Conservation (phyloP, 2,113 vertebrate genomes). For the Pseudopodoces humilis region DNA sequence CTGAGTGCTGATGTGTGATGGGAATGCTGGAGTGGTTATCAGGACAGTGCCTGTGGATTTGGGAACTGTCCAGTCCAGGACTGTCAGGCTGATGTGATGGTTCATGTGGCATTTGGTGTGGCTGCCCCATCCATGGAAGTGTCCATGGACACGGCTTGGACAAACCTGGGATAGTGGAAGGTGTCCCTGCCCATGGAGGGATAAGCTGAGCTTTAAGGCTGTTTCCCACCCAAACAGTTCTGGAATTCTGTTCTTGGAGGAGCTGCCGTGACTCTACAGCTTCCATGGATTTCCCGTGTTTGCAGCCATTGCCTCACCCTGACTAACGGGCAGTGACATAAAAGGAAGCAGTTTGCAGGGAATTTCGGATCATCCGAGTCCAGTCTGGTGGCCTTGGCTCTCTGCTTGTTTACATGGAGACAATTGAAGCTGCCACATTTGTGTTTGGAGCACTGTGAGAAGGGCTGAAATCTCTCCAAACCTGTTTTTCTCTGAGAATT, state of each 20-base stretch:
- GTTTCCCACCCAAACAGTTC: not conserved
- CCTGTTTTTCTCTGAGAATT: not conserved
- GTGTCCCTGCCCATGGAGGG: not conserved
- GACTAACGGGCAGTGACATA: not conserved
- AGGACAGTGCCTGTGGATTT: not conserved
- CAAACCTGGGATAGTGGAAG: not conserved
- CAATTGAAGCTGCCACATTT: not conserved
- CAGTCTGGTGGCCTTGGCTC: not conserved
- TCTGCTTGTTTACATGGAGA: not conserved
- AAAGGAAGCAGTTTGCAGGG: not conserved
- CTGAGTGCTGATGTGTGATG: not conserved
- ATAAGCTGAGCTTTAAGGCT: not conserved
- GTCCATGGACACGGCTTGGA: not conserved
- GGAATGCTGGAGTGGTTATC: not conserved
- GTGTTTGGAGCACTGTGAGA: not conserved
- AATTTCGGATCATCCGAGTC: not conserved
- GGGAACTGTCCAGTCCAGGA: not conserved
- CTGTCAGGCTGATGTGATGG: rapidly evolving
- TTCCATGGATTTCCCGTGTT: not conserved
- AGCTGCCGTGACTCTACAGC: rapidly evolving
- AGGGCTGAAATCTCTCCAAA: not conserved
- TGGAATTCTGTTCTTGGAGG: not conserved
- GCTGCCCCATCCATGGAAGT: not conserved
- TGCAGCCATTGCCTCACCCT: not conserved
- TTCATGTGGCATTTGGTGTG: rapidly evolving